Evolutionary conservation across 30 jellyfish, hydroid and myxozoan genomes (phyloP).

Genomic region (Aurelia aurita): DNA sequence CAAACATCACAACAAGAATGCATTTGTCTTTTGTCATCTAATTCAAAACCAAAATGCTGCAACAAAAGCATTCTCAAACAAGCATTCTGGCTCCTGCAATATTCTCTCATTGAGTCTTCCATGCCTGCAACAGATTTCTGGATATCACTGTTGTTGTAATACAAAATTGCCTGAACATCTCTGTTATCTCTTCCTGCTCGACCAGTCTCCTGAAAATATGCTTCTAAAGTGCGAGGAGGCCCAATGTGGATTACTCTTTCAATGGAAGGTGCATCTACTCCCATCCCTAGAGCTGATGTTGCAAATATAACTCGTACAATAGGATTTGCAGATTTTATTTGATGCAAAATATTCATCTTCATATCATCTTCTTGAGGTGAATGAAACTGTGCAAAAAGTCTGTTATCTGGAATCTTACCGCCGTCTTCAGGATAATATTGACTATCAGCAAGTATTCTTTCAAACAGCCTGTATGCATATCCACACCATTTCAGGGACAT

Average conservation of each 20-base stretch:
- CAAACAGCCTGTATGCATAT: slow-evolving; percentile 11
- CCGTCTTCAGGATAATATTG: background rate
- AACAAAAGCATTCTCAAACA: slow-evolving; percentile 19
- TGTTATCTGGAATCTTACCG: background rate
- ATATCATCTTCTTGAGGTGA: background rate
- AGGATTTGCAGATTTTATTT: background rate
- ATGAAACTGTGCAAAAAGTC: slow-evolving; percentile 11
- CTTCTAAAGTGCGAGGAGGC: no score
- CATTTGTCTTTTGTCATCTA: no score
- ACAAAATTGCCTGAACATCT: no score
- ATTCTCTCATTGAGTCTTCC: slow-evolving; percentile 24
- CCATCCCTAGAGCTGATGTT: no score
- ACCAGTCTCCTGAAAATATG: no score
- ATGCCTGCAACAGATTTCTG: background rate
- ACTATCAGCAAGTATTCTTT: background rate
- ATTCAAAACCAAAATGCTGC: no score
- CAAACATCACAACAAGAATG: no score
- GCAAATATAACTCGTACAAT: no score
- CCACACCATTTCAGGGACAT: slow-evolving; percentile 7
- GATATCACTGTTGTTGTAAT: slow-evolving; percentile 3
- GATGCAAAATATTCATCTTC: background rate
- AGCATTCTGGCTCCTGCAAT: background rate
- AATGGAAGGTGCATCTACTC: no score
- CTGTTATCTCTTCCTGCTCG: no score
- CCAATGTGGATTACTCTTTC: no score